Conservation (phyloP, 2,113 vertebrate genomes). For the Sinocyclocheilus anophthalmus region DNA sequence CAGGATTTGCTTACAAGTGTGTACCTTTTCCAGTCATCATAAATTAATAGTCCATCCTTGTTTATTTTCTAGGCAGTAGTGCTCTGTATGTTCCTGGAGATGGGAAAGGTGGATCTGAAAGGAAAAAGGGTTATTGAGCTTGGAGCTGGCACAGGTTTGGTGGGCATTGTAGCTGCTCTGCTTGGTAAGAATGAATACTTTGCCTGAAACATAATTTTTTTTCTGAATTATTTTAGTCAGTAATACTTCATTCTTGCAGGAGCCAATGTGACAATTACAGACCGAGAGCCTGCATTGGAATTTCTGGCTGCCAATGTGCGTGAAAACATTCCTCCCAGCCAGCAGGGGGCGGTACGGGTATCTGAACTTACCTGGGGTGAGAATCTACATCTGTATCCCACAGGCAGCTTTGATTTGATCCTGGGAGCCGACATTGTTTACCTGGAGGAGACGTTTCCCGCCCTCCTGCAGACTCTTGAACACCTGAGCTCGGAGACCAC, state of each 20-base stretch:
- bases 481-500: constrained; percentile 82
- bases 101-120: constrained; percentile 77
- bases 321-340: constrained; percentile 82
- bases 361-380: constrained; percentile 91
- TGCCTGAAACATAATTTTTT: background rate
- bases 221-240: background rate
- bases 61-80: constrained; percentile 83
- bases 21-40: background rate
- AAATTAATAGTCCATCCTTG: no score
- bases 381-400: constrained; percentile 75
- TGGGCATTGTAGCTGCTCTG: constrained; percentile 90
- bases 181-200: constrained; percentile 78
- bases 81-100: constrained; percentile 88
- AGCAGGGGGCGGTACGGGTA: constrained; percentile 72
- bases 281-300: constrained; percentile 83
- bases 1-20: background rate
- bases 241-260: constrained; percentile 68
- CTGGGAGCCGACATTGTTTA: constrained; percentile 95
- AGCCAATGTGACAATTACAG: constrained; percentile 90
- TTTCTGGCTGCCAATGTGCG: constrained; percentile 85
- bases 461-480: constrained; percentile 84
- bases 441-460: constrained; percentile 89
- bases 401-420: constrained; percentile 83
- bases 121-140: constrained; percentile 84
- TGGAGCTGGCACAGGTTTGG: constrained; percentile 92